Percentiles rank a stretch among this genome's conserved stretches.
Conservation (phyloP, 1,140 invertebrate genomes). For the Aphidius ervi region DNA sequence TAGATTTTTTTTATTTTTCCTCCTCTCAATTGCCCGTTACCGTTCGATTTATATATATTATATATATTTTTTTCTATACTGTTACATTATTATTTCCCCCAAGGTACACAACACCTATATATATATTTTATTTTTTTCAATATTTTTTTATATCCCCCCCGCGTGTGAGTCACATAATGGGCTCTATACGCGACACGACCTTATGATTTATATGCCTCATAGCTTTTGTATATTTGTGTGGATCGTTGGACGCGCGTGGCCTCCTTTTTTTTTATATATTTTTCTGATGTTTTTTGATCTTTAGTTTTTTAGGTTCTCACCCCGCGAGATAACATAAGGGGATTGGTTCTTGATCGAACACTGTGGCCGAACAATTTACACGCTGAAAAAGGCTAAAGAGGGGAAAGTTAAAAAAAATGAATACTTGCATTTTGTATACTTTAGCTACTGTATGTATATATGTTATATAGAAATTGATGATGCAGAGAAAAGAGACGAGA, state of each 20-base stretch:
- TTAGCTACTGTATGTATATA: too few relatives aligned
- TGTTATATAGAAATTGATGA: too few relatives aligned
- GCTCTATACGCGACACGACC: slow-evolving; percentile 25
- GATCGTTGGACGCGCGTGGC: slow-evolving; percentile 32
- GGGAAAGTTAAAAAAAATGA: slow-evolving; percentile 1
- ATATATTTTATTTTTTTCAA: slow-evolving; percentile 9
- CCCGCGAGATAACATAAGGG: slow-evolving; percentile 25
- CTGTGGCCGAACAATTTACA: slow-evolving; percentile 13
- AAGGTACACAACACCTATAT: too few relatives aligned
- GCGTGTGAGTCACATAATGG: slow-evolving; percentile 27
- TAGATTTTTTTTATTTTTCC: too few relatives aligned
- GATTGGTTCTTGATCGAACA: slow-evolving; percentile 7
- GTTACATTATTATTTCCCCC: too few relatives aligned
- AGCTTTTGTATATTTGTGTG: slow-evolving; percentile 51
- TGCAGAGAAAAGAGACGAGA: too few relatives aligned
- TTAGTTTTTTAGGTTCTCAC: slow-evolving; percentile 47
- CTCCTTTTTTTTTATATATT: not conserved
- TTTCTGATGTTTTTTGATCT: slow-evolving; percentile 5
- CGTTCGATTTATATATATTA: too few relatives aligned
- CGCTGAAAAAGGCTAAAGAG: slow-evolving; percentile 16
- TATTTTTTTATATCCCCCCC: slow-evolving; percentile 13
- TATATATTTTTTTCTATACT: too few relatives aligned
- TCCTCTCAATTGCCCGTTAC: too few relatives aligned
- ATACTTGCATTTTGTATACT: too few relatives aligned
- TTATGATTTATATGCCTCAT: slow-evolving; percentile 47